Conservation (phyloP, 1,140 invertebrate species). For the Spodoptera frugiperda region DNA sequence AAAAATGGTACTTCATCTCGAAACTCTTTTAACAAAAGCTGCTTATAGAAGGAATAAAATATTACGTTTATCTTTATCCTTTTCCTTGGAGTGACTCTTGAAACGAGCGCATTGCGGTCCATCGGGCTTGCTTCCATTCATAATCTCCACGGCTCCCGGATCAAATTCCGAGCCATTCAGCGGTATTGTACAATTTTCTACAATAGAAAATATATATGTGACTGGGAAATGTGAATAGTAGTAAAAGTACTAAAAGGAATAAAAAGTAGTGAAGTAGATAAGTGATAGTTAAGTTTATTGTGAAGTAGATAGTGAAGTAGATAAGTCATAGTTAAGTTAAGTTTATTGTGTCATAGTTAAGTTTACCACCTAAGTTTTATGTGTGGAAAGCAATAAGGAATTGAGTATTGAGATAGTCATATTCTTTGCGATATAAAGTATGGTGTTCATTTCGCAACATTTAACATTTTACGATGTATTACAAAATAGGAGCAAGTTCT, state of each 20-base stretch:
- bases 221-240: too few species aligned
- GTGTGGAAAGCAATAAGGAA: too few species aligned
- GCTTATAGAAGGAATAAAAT: not conserved
- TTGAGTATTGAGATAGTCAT: too few species aligned
- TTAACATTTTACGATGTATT: not conserved
- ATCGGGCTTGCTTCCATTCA: constrained; percentile 68
- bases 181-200: constrained; percentile 72
- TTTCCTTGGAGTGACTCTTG: constrained; percentile 80
- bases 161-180: constrained; percentile 64
- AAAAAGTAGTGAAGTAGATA: not conserved
- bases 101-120: constrained; percentile 68
- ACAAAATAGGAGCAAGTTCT: not conserved
- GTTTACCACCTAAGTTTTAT: too few species aligned
- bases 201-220: constrained; percentile 45
- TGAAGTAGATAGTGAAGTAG: too few species aligned
- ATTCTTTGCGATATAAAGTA: not conserved
- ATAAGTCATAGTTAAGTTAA: too few species aligned
- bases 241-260: constrained; percentile 1
- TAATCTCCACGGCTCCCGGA: constrained; percentile 66
- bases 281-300: too few species aligned
- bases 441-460: not conserved
- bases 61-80: constrained; percentile 77
- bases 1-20: too few species aligned
- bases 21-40: too few species aligned
- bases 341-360: too few species aligned